These are phyloP conservation scores for Drymonia ruficornis DNA, from an alignment of 2,888 invertebrate genomes.

Conservation along the genomic window DNA sequence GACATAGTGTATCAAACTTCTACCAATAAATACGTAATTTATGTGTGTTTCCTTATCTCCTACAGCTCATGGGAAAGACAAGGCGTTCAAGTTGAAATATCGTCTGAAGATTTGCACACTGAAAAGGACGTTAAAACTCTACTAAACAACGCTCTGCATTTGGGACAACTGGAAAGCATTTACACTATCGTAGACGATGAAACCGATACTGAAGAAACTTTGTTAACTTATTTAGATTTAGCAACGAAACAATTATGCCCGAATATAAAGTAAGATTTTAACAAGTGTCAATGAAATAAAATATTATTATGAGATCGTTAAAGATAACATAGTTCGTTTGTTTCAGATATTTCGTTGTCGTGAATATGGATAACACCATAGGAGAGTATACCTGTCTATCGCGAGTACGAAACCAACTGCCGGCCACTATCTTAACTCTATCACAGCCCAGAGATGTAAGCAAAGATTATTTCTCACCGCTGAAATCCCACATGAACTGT, in stretches of 20 bases:
- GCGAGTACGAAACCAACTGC: slow-evolving; percentile 29
- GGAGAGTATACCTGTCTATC: slow-evolving; percentile 32
- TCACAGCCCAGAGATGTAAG: slow-evolving; percentile 18
- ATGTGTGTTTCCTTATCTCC: too few species aligned
- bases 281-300: not conserved
- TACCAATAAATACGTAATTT: too few species aligned
- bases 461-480: not conserved
- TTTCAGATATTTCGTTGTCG: slow-evolving; percentile 39
- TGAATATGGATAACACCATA: slow-evolving; percentile 18
- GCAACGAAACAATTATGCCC: slow-evolving; percentile 43
- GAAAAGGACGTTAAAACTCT: slow-evolving; percentile 23
- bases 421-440: slow-evolving; percentile 32
- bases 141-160: slow-evolving; percentile 26
- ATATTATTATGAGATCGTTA: not conserved
- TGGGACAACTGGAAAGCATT: slow-evolving; percentile 45
- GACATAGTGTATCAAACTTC: too few species aligned
- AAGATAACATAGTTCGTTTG: not conserved
- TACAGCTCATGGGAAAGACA: slow-evolving; percentile 40
- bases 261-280: slow-evolving; percentile 41
- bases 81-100: slow-evolving; percentile 32
- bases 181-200: slow-evolving; percentile 29
- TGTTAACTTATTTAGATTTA: slow-evolving; percentile 39
- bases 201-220: slow-evolving; percentile 18
- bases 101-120: slow-evolving; percentile 15
- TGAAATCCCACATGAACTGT: too few species aligned